A percentile compares a stretch with the other conserved stretches of the same genome.
Conservation (phyloP, 2,113 vertebrate genomes). For the Bubo bubo region DNA sequence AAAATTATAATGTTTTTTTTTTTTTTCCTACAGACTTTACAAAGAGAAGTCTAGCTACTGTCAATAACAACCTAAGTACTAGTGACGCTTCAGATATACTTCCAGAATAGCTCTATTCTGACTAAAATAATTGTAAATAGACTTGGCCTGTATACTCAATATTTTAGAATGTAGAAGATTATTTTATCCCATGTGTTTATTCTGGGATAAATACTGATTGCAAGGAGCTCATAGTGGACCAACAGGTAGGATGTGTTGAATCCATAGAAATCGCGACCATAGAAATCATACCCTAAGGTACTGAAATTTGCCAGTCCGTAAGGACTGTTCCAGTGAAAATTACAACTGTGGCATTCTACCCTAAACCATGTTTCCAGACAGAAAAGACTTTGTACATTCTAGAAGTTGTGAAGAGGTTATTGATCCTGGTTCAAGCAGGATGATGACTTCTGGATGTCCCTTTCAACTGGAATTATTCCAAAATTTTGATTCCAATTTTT, state of each 20-base stretch:
- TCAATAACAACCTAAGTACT: background rate
- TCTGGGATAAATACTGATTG: background rate
- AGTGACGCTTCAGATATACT: background rate
- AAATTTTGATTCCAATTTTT: background rate
- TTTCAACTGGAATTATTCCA: background rate
- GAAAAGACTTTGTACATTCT: background rate
- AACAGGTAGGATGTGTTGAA: background rate
- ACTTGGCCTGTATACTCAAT: background rate
- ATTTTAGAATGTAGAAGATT: background rate
- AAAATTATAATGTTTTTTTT: background rate
- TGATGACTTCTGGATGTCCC: background rate
- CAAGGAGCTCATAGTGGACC: background rate
- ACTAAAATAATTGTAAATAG: background rate
- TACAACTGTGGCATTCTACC: background rate
- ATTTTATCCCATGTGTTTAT: background rate
- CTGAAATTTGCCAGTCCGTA: background rate
- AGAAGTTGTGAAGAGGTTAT: background rate
- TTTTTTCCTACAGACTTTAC: background rate
- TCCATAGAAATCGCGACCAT: too few relatives aligned
- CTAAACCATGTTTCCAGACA: background rate
- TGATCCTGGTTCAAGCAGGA: background rate
- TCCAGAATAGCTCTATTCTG: background rate
- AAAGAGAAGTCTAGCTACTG: background rate
- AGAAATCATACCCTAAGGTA: background rate
- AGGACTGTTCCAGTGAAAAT: background rate